Conservation (phyloP, 2,797 vertebrate species). For the Cyprinodon diabolis region DNA sequence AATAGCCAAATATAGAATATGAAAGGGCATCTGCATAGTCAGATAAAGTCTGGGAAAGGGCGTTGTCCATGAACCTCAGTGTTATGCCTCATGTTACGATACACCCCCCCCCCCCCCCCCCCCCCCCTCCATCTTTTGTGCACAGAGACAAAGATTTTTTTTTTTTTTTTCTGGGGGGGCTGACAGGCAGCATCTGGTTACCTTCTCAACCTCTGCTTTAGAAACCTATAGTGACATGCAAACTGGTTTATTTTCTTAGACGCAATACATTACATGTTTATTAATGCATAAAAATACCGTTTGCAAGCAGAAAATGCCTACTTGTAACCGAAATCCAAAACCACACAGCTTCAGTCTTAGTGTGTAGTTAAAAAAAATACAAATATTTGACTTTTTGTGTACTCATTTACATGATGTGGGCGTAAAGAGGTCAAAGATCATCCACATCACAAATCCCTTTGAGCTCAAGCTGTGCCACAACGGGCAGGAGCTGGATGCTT, state of each 20-base stretch:
- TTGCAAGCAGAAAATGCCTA: slow-evolving; percentile 13
- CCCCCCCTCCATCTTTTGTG: slow-evolving; percentile 67
- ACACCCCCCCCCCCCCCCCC: slow-evolving; percentile 58
- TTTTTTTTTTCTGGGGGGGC: slow-evolving; percentile 4
- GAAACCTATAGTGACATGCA: slow-evolving; percentile 58
- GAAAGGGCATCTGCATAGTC: slow-evolving; percentile 31
- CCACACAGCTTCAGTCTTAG: too few species aligned
- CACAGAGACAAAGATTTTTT: slow-evolving; percentile 56
- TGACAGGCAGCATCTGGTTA: slow-evolving; percentile 62
- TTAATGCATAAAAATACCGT: slow-evolving; percentile 13
- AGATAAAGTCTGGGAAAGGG: slow-evolving; percentile 71
- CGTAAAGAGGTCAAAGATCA: slow-evolving; percentile 84
- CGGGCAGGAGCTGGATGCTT: slow-evolving; percentile 71
- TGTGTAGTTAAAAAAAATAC: slow-evolving; percentile 23
- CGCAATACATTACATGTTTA: not conserved
- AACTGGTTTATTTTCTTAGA: slow-evolving; percentile 49
- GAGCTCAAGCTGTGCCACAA: slow-evolving; percentile 67
- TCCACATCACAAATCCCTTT: slow-evolving; percentile 84
- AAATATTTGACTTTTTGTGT: slow-evolving; percentile 69
- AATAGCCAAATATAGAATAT: slow-evolving; percentile 12
- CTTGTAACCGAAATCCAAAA: slow-evolving; percentile 12
- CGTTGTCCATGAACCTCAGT: slow-evolving; percentile 73
- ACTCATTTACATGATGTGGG: slow-evolving; percentile 85
- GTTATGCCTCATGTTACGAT: slow-evolving; percentile 63
- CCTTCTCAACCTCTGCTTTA: slow-evolving; percentile 67